Evolutionary conservation across 2,797 vertebrate species (phyloP), one percentile per base, ranked within the genome.

Genomic region (Ceyx erithaca): DNA sequence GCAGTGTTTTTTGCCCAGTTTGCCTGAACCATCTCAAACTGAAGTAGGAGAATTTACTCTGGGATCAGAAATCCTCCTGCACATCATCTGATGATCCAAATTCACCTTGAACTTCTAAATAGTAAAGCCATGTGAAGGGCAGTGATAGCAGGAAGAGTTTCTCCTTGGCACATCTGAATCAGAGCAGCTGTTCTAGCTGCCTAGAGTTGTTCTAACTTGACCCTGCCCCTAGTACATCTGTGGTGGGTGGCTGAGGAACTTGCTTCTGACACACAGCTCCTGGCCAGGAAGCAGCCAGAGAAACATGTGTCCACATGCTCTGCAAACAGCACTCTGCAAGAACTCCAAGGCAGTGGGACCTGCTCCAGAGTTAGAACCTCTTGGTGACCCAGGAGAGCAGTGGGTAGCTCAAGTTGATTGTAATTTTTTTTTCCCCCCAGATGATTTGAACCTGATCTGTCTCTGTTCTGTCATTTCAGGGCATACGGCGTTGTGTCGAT

Each of bases 401-500:
- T 3, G 17, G 23, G 28, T 31, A 67, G 15, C 48, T 70, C 40
- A 12, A 0, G 23, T 30, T 14, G 45, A 26, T 7, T 11, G 8
- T 35, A 6, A 6, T 26, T 49, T 35, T 10, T 16, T 49, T 61
- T 49, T 68, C 9, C 5, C 2, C 9, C 22, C 6, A 12, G 46
- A 10, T 46, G 12, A 33, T 52, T 20, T 64, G 55, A 54, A 22
- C 9, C 43, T 26, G 18, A 30, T 23, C 12, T 40, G 7, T 57
- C 16, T 26, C 31, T 28, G 4, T 83, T 81, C 33, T 25, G 1
- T 40, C 37, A 6, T 97, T 95, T 22, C 97, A 99, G 99, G 88
- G 98, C 97, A 0, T 98, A 98, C 0, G 99, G 99, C 0, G 98
- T 99, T 3, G 99, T 99, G 33, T 99, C 99, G 40, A 99, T 99